Evolutionary conservation across 2,797 vertebrate genomes (phyloP), one percentile per base, ranked within the genome.

Genomic region (Buphagus erythrorhynchus): DNA sequence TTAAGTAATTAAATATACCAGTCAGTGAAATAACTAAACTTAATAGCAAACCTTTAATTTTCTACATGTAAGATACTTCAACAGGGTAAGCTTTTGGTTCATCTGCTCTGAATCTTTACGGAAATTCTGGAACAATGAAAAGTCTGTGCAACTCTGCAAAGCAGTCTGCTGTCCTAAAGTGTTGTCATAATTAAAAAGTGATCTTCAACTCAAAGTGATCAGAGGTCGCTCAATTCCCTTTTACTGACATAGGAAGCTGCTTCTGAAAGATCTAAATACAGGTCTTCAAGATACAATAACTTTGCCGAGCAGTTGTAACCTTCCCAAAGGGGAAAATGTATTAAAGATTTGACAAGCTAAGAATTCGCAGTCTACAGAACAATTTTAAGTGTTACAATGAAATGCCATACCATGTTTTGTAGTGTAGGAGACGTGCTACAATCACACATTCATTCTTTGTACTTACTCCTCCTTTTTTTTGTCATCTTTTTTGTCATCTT

Each of bases 401-500:
- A 84, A 90, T 14, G 25, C 11, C 29, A 48, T 26, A 48, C 36
- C 15, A 16, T 22, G 17, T 28, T 75, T 49, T 48, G 43, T 29
- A 65, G 68, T 10, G 45, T 63, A 83, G 38, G 54, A 75, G 48
- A 52, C 6, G 1, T 65, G 40, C 71, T 79, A 77, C 20, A 94
- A 92, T 36, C 35, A 78, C 46, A 38, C 33, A 42, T 73, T 86
- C 24, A 54, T 61, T 87, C 21, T 69, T 95, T 45, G 84, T 98
- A 99, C 99, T 99, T 98, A 99, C 99, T 98, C 98, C 75, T 98
- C 98, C 86, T 99, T 98, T 97, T 99, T 99, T 97, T 97, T 97
- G 66, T 95, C 96, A 80, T 97, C 92, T 78, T 97, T 97, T 4
- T 97, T 97, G 1, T 98, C 98, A 29, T 98, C 98, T 81, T 97